Percentiles rank a stretch among this genome's conserved stretches.
Conservation (phyloP, 2,888 invertebrate genomes). For the Chloroclysta siterata region DNA sequence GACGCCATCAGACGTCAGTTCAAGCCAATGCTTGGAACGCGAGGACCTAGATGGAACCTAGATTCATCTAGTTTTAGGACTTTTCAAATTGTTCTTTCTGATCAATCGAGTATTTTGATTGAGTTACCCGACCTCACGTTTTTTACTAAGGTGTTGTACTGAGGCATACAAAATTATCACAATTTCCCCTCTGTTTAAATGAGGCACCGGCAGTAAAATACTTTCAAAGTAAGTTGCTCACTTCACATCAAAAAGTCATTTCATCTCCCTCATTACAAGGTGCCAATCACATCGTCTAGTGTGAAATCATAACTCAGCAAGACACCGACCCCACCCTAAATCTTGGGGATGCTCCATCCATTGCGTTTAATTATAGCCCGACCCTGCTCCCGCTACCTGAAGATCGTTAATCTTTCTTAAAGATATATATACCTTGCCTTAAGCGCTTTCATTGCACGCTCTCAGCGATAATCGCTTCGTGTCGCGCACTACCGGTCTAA, state of each 20-base stretch:
- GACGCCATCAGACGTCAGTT: no score
- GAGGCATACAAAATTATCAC: no score
- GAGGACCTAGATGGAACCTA: no score
- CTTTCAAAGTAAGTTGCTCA: constrained; percentile 44
- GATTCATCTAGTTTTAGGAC: no score
- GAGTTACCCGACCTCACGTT: no score
- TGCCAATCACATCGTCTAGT: constrained; percentile 78
- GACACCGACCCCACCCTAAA: constrained; percentile 79
- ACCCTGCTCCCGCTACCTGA: constrained; percentile 78
- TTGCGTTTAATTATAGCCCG: constrained; percentile 83
- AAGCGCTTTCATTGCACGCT: constrained; percentile 64
- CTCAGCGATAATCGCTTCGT: constrained; percentile 75
- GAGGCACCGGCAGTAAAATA: background rate
- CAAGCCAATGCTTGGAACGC: no score
- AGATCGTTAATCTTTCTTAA: constrained; percentile 85
- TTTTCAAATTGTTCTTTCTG: no score
- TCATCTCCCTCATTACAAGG: constrained; percentile 69
- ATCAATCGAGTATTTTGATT: no score
- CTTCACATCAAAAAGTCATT: constrained; percentile 61
- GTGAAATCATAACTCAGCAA: constrained; percentile 83
- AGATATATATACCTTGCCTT: constrained; percentile 79
- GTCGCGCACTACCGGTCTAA: constrained; percentile 57
- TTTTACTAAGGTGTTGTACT: no score
- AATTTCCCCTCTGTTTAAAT: background rate
- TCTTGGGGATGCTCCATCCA: constrained; percentile 81